Base-by-base conservation (phyloP, 2,797 vertebrate species). In the Sebastes diploproa region DNA sequence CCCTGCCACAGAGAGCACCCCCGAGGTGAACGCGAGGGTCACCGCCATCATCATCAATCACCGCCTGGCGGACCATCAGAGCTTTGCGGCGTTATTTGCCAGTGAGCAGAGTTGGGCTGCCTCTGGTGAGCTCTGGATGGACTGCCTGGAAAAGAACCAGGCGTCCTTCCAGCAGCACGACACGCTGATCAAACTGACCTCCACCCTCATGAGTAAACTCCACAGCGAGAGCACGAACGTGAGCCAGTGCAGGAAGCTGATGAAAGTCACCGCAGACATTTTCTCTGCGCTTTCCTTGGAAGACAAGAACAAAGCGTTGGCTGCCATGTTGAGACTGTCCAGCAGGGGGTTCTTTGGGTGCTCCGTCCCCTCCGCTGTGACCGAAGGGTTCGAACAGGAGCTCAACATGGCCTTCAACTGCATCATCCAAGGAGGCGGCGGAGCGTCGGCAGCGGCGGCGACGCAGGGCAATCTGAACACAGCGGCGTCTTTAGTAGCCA, bases 361-460 rank as follows among this genome's bases (percentile, higher is more conserved):
- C 56, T 84, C 84, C 2, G 63, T 96, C 59, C 94, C 95, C 16
- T 75, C 85, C 0, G 81, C 87, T 16, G 86, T 98, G 30, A 89
- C 82, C 0, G 90, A 93, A 2, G 92, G 94, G 4, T 99, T 98
- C 70, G 95, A 96, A 13, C 95, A 97, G 83, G 97, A 99, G 67
- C 96, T 99, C 78, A 99, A 99, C 77, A 94, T 96, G 74, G 95
- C 96, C 12, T 98, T 99, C 72, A 99, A 99, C 94, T 97, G 98
- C 92, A 97, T 99, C 42, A 96, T 97, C 0, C 97, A 97, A 89
- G 97, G 96, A 1, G 84, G 94, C 18, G 95, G 81, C 0, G 75
- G 83, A 25, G 81, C 82, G 1, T 54, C 86, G 0, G 65, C 79
- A 4, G 56, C 36, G 0, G 68, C 13, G 0, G 65, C 13, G 3